Evolutionary conservation across 2,797 vertebrate genomes (phyloP), one percentile per base, ranked within the genome.

Genomic region (Margarornis squamiger): DNA sequence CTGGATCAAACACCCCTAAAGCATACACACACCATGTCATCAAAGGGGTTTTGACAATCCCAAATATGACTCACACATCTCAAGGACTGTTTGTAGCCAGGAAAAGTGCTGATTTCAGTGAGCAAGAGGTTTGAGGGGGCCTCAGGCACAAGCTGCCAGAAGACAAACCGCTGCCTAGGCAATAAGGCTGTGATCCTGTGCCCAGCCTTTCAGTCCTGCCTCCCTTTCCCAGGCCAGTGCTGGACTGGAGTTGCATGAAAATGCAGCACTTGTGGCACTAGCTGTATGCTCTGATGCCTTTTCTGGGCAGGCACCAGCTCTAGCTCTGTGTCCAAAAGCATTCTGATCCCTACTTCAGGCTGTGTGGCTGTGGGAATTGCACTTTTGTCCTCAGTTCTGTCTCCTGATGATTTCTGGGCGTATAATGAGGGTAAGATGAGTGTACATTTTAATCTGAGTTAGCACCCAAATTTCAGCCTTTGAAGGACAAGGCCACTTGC

Each of bases 161-260:
- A 52, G 43, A 86, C 36, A 78, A 83, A 39, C 2, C 14, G 27
- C 65, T 91, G 76, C 61, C 54, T 43, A 57, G 43, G 75, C 82
- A 95, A 41, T 77, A 77, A 67, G 52, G n/a, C 81, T 95, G 63
- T 89, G 89, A 96, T 89, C 78, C 71, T 10, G 3, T 87, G 84
- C 81, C 91, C 87, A 92, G 87, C 27, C 63, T 91, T 95, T 92
- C 77, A 90, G 67, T 51, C 70, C 51, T 75, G 30, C 18, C 68
- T 91, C 39, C 78, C 23, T 91, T 95, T 94, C 88, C 89, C 94
- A 94, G 86, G 80, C 80, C 49, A 83, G 48, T 46, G 3, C 15
- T 3, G 48, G 81, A 82, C 66, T 76, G 58, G 66, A 88, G 84
- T 49, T 0, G 10, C 78, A 82, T 46, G 67, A 90, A 93, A 93